phyloP scores from a whole-genome alignment of 2,888 invertebrate genomes.

The Dermolepida albohirtum region DNA sequence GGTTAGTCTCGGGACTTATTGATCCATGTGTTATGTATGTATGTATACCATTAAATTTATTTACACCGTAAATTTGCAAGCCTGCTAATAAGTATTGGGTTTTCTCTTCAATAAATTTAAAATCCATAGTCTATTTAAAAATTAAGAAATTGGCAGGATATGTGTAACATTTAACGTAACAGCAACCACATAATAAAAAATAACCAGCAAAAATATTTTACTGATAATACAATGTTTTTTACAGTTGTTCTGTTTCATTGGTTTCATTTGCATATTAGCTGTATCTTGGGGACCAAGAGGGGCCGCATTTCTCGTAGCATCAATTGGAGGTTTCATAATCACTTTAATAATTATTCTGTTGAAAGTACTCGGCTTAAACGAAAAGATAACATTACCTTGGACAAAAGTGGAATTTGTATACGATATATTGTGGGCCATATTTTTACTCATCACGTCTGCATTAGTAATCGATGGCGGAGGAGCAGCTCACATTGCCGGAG shows the following conservation, averaged over 20 bases:
- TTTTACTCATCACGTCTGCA: conserved; percentile 48
- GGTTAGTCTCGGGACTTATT: too few relatives aligned
- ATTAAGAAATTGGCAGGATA: too few relatives aligned
- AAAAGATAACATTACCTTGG: conserved; percentile 49
- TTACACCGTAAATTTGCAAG: too few relatives aligned
- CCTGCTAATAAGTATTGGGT: too few relatives aligned
- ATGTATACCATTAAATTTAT: too few relatives aligned
- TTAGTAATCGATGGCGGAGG: conserved; percentile 44
- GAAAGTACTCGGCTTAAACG: conserved; percentile 45
- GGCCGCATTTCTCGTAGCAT: conserved; percentile 50
- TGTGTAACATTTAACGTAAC: too few relatives aligned
- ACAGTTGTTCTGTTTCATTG: conserved; percentile 50
- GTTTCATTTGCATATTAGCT: conserved; percentile 48
- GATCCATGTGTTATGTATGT: too few relatives aligned
- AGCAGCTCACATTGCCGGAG: conserved; percentile 49
- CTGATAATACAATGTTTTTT: conserved; percentile 31
- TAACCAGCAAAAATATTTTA: too few relatives aligned
- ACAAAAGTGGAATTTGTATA: conserved; percentile 49
- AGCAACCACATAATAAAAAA: too few relatives aligned
- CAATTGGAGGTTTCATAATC: conserved; percentile 48
- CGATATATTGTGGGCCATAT: conserved; percentile 46
- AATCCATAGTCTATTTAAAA: too few relatives aligned
- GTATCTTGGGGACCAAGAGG: conserved; percentile 38
- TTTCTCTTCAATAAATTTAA: too few relatives aligned
- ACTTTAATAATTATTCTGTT: conserved; percentile 46